Base-by-base conservation (phyloP, 2,888 invertebrate genomes). In the Mellilla xanthometata region DNA sequence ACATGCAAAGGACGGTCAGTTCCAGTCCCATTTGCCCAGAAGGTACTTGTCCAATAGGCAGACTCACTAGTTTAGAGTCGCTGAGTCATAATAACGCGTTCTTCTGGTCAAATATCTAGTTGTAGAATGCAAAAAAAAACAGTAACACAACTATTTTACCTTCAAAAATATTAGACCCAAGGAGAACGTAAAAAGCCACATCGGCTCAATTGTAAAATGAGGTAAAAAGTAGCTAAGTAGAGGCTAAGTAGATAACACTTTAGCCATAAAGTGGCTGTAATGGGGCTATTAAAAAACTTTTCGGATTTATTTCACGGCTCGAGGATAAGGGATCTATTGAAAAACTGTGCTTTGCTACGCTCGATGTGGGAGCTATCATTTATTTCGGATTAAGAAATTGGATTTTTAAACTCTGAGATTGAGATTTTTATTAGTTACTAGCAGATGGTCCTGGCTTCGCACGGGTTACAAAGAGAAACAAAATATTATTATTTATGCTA, bases 271-370 rank as follows among this genome's bases (percentile, higher is more conserved):
- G 35, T 24, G 13, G 29, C 47, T 29, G 32, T 23, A 41, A 42
- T 42, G 38, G 33, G 32, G 15, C 47, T 38, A 48, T 47, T 46
- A 32, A 34, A 48, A 42, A 48, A 48, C 28, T 48, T 48, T 29
- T 12, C 12, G 32, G 47, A 48, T 42, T 48, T 41, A 48, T 48
- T 42, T 29, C 32, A 41, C 36, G 47, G 32, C 28, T 23, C 5
- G 15, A 15, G 32, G 32, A 39, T 33, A 33, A 23, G 35, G 15
- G 26, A 30, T 35, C 28, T 31, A 46, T 40, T 40, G 46, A 46
- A 45, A 35, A 40, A 40, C 39, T 40, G 46, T 22, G 45, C 39
- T 40, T 39, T 22, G 45, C 22, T 29, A 36, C 31, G 36, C 36
- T 36, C 10, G 28, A 19, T 10, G 2, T 19, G 15, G 15, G 15